Evolutionary conservation across 2,888 invertebrate genomes (phyloP).

Genomic region (Diarsia dahlii): DNA sequence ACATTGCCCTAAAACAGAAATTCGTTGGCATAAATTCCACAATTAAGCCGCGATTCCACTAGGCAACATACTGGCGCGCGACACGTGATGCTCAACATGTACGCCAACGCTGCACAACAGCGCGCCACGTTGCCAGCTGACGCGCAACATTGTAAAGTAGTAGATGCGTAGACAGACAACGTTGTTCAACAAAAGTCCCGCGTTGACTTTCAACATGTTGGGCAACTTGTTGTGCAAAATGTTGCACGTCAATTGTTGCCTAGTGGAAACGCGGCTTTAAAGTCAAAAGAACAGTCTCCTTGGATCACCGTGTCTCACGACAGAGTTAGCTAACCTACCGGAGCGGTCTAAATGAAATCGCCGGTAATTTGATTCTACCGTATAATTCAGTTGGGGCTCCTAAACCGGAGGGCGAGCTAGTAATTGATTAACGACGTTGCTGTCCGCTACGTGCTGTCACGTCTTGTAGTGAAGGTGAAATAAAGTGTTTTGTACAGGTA

Average conservation of each 20-base stretch:
- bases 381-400: slow-evolving; percentile 62
- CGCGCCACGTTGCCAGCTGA: too few relatives aligned
- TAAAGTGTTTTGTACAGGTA: slow-evolving; percentile 17
- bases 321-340: slow-evolving; percentile 54
- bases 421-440: slow-evolving; percentile 53
- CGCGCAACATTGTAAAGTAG: too few relatives aligned
- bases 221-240: too few relatives aligned
- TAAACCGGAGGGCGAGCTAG: slow-evolving; percentile 42
- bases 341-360: slow-evolving; percentile 68
- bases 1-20: slow-evolving; percentile 30
- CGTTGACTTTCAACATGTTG: too few relatives aligned
- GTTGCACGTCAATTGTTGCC: too few relatives aligned
- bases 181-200: too few relatives aligned
- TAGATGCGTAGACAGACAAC: too few relatives aligned
- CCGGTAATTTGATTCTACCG: slow-evolving; percentile 70
- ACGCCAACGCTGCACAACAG: too few relatives aligned
- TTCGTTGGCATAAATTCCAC: slow-evolving; percentile 45
- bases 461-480: not conserved
- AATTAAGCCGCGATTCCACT: slow-evolving; percentile 6
- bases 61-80: too few relatives aligned
- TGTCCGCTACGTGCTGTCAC: slow-evolving; percentile 31
- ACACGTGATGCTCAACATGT: too few relatives aligned
- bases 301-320: slow-evolving; percentile 47
- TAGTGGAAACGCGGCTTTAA: slow-evolving; percentile 19
- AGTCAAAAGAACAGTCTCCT: slow-evolving; percentile 45